Base-by-base conservation (phyloP, 2,113 vertebrate species). In the Heterocephalus glaber region DNA sequence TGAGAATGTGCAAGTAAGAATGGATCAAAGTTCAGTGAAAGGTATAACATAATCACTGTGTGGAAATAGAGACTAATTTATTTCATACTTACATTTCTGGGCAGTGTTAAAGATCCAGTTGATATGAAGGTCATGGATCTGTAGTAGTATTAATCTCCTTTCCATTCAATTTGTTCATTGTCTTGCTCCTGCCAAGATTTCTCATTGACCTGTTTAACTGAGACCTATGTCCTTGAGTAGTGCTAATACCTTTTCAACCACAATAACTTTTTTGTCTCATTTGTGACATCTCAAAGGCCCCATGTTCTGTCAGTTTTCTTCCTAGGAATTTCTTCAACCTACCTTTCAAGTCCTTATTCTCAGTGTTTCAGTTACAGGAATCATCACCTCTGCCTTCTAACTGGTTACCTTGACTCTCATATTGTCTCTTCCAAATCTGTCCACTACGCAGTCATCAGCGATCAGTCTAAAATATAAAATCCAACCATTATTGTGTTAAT, bases 391-490 rank as follows among this genome's bases (percentile, higher is more conserved):
- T 92, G 17, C 28, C 6, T 91, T 96, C 47, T 83, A 47, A 61
- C 16, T 79, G 2, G 26, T 58, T 52, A 4, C 14, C 17, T 24
- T 91, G 8, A 16, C 16, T 89, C 60, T 93, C 58, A 60, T 89
- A 19, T 58, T 86, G 35, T 66, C 22, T 80, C 30, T n/a, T 94
- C 95, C 41, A 87, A 76, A 87, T 90, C 2, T 88, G 38, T 83
- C 35, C 8, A 70, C 19, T 56, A 93, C n/a, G 81, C 0, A 58
- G 14, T 16, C 47, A 87, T 87, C 47, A 95, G 68, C 52, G 33
- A 58, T 88, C 22, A 79, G 30, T 72, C 26, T 93, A 84, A 90
- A 79, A 80, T 74, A 90, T 65, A 82, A 92, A 90, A 65, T 65
- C 38, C 83, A 79, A 80, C 33, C 26, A 79, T 56, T 47, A 81